A percentile compares a stretch with the other conserved stretches of the same genome.
Conservation (phyloP, 1,140 invertebrate genomes). For the Panulirus ornatus region DNA sequence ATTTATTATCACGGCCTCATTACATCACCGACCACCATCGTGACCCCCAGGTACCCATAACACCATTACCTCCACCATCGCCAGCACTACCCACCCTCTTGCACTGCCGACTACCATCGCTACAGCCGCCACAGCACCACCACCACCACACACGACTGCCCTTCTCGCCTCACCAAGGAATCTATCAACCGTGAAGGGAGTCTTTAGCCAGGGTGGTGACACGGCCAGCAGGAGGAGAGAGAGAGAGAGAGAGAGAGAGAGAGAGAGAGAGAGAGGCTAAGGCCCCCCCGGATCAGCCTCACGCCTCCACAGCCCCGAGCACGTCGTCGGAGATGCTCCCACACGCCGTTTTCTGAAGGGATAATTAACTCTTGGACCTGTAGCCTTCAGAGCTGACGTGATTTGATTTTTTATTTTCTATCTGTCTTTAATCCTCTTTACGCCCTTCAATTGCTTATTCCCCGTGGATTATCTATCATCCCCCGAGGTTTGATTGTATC, state of each 20-base stretch:
- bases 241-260: neutral
- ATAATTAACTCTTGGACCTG: neutral
- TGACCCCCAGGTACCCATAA: neutral
- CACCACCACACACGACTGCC: neutral
- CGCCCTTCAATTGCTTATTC: neutral
- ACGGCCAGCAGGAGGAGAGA: constrained; percentile 3
- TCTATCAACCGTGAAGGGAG: neutral
- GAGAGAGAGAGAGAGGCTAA: constrained; percentile 6
- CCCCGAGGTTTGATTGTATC: too few species aligned
- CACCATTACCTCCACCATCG: constrained; percentile 1
- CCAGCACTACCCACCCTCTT: neutral
- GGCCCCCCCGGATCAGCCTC: too few species aligned
- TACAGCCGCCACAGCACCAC: neutral
- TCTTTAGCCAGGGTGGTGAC: neutral
- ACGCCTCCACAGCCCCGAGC: too few species aligned
- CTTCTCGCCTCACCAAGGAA: neutral
- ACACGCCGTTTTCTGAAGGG: too few species aligned
- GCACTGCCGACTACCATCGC: neutral
- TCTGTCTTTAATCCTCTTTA: neutral
- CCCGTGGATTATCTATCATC: neutral
- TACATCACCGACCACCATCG: neutral
- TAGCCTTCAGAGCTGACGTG: neutral
- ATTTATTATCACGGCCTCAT: too few species aligned
- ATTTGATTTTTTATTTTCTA: neutral
- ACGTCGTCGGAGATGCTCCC: too few species aligned